These are phyloP conservation scores for Salpingus planirostris DNA, from an alignment of 2,888 invertebrate genomes.

Conservation along the genomic window DNA sequence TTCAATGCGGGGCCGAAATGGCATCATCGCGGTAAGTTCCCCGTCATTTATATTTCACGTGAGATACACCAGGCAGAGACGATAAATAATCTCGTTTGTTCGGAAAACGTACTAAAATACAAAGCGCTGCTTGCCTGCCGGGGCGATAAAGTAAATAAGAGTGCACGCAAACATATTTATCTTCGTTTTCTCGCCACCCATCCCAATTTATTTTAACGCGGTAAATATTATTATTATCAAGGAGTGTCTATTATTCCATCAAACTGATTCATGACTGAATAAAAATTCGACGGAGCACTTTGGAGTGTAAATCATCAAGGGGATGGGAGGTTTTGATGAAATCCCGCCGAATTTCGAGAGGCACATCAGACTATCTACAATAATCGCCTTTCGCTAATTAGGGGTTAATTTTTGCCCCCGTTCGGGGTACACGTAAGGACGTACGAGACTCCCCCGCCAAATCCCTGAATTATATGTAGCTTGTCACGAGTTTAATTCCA, in stretches of 20 bases:
- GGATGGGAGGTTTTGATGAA: too few relatives aligned
- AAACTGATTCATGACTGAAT: slow-evolving; percentile 28
- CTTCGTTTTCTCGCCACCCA: slow-evolving; percentile 15
- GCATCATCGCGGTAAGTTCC: slow-evolving; percentile 16
- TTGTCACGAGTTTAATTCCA: slow-evolving; percentile 24
- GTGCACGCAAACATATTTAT: slow-evolving; percentile 19
- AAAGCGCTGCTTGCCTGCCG: slow-evolving; percentile 1
- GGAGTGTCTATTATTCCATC: slow-evolving; percentile 31
- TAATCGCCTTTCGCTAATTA: slow-evolving; percentile 17
- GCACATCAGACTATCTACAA: slow-evolving; percentile 21
- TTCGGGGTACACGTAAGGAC: too few relatives aligned
- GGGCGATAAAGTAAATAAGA: slow-evolving; percentile 13
- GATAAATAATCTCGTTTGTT: slow-evolving; percentile 21
- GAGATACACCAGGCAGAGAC: slow-evolving; percentile 13
- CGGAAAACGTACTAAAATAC: slow-evolving; percentile 12
- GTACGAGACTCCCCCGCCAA: too few relatives aligned
- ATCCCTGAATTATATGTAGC: slow-evolving; percentile 22
- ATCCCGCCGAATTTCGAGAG: slow-evolving; percentile 16
- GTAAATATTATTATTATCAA: slow-evolving; percentile 26
- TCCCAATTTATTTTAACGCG: slow-evolving; percentile 23
- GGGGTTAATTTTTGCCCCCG: too few relatives aligned
- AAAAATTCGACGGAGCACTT: slow-evolving; percentile 24
- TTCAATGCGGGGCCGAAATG: slow-evolving; percentile 10
- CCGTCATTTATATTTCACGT: slow-evolving; percentile 18
- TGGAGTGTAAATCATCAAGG: slow-evolving; percentile 27